These are phyloP conservation scores for Contarinia nasturtii DNA, from an alignment of 1,140 invertebrate genomes.

Conservation along the genomic window DNA sequence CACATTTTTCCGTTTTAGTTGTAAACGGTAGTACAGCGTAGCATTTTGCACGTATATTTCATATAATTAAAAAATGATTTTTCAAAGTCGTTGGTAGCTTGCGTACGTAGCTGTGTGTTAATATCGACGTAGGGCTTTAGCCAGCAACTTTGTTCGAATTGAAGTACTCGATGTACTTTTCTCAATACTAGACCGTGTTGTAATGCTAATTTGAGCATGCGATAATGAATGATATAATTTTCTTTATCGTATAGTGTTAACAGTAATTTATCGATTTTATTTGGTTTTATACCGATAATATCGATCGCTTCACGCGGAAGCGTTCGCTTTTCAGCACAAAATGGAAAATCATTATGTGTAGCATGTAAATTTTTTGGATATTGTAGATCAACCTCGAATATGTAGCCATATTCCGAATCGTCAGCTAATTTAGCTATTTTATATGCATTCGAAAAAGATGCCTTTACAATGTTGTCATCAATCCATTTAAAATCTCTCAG, in stretches of 20 bases:
- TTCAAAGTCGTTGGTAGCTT: conserved; percentile 26
- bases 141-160: conserved; percentile 30
- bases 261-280: conserved; percentile 17
- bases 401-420: conserved; percentile 25
- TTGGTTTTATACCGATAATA: not conserved
- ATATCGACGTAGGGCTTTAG: conserved; percentile 26
- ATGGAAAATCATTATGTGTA: conserved; percentile 29
- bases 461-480: conserved; percentile 8
- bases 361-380: conserved; percentile 27
- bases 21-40: too few species aligned
- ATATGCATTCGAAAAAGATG: conserved; percentile 5
- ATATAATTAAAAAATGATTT: conserved; percentile 30
- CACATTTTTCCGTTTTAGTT: too few species aligned
- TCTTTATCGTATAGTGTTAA: conserved; percentile 18
- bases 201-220: conserved; percentile 27
- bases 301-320: not conserved
- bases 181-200: conserved; percentile 23
- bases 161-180: conserved; percentile 28
- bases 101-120: conserved; percentile 21
- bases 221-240: conserved; percentile 29
- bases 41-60: conserved; percentile 8
- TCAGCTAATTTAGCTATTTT: conserved; percentile 11
- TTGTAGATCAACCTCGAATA: conserved; percentile 28
- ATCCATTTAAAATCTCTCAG: conserved; percentile 25
- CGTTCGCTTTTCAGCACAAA: conserved; percentile 21